Conservation (phyloP, 1,140 invertebrate genomes). For the Sycobia sp. region DNA sequence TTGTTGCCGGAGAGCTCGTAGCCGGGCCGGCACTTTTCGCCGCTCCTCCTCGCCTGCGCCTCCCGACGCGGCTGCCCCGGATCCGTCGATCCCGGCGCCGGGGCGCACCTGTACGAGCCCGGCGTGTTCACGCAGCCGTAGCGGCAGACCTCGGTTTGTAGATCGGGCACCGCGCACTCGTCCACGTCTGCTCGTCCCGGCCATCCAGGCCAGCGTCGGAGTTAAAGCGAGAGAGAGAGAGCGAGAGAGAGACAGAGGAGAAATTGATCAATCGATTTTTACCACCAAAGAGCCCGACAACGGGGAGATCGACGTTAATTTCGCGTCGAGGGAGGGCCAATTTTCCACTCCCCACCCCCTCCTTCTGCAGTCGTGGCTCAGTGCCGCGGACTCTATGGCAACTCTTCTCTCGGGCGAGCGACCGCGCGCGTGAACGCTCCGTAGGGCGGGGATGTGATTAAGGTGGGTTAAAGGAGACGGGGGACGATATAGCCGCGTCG, state of each 20-base stretch:
- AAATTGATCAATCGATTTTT: constrained; percentile 15
- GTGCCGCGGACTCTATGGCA: neutral
- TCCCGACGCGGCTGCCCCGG: neutral
- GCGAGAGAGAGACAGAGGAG: no score
- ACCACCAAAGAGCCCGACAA: no score
- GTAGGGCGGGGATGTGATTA: no score
- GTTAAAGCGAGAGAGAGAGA: no score
- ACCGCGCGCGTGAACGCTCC: no score
- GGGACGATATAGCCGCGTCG: no score
- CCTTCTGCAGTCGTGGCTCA: no score
- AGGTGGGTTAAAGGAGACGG: no score
- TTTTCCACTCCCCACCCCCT: no score
- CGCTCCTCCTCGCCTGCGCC: neutral
- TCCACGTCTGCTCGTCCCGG: constrained; percentile 64
- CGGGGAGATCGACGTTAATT: constrained; percentile 9
- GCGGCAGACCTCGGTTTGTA: constrained; percentile 58
- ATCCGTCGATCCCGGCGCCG: neutral
- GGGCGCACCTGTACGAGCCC: constrained; percentile 58
- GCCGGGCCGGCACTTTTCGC: constrained; percentile 7
- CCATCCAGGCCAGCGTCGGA: neutral
- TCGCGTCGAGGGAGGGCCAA: neutral
- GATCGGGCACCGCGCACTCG: constrained; percentile 64
- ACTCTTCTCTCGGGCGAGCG: no score
- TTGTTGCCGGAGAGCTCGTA: neutral
- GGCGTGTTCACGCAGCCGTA: constrained; percentile 63